Evolutionary conservation across 2,888 invertebrate genomes (phyloP).

Genomic region (Parelbella ahira): DNA sequence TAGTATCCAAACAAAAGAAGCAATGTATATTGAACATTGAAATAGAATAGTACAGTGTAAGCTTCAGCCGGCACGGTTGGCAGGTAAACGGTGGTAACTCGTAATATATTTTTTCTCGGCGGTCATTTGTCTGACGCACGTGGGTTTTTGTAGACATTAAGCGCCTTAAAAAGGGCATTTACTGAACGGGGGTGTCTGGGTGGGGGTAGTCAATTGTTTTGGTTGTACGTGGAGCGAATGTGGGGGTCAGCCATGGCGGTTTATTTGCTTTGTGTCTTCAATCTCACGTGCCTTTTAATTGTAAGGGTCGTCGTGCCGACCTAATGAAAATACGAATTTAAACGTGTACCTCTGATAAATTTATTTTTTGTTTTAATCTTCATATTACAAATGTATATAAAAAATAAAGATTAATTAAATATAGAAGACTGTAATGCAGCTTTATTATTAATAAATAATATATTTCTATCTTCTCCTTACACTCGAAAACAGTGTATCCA

Average conservation of each 20-base stretch:
- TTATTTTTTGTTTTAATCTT: neutral
- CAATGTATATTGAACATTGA: neutral
- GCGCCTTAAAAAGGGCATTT: conserved; percentile 59
- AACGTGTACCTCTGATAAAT: neutral
- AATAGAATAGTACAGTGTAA: neutral
- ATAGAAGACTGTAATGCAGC: too few relatives aligned
- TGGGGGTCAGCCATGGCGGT: conserved; percentile 4
- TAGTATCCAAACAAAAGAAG: neutral
- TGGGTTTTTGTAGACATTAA: conserved; percentile 63
- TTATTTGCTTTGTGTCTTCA: conserved; percentile 19
- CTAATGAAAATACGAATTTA: conserved; percentile 12
- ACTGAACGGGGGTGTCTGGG: conserved; percentile 27
- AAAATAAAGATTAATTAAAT: too few relatives aligned
- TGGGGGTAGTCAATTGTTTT: conserved; percentile 16
- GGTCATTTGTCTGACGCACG: conserved; percentile 62
- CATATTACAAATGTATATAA: too few relatives aligned
- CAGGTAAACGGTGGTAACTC: conserved; percentile 21
- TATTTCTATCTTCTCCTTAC: too few relatives aligned
- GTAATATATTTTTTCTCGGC: conserved; percentile 55
- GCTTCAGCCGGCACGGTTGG: conserved; percentile 3
- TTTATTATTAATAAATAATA: too few relatives aligned
- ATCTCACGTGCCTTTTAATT: conserved; percentile 20
- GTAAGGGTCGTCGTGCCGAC: conserved; percentile 4
- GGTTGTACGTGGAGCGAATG: conserved; percentile 16
- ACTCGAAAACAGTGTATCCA: too few relatives aligned